Evolutionary conservation across 2,797 vertebrate species (phyloP).

Genomic region (Poecilia gillii): DNA sequence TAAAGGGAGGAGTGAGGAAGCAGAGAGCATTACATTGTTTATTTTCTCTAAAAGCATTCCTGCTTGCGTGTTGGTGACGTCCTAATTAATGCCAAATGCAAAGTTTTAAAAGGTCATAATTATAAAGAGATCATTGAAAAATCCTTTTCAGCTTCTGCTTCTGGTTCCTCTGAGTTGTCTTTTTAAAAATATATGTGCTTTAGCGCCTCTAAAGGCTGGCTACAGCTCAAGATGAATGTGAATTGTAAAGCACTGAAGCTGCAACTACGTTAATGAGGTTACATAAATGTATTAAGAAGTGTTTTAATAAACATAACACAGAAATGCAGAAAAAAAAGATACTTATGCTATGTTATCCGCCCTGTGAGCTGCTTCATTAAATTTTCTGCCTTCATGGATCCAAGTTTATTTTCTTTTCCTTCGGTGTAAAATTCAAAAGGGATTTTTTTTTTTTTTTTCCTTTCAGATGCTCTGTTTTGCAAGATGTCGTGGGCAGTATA

Average conservation of each 20-base stretch:
- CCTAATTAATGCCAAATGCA: not conserved
- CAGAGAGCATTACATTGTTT: not conserved
- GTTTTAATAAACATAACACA: conserved; percentile 5
- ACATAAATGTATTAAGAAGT: not conserved
- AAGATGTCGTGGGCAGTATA: conserved; percentile 21
- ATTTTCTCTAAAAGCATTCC: not conserved
- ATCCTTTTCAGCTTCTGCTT: not conserved
- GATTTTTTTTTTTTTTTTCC: not conserved
- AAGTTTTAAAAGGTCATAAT: conserved; percentile 4
- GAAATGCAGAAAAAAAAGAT: not conserved
- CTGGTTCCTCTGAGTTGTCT: not conserved
- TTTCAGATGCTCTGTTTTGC: not conserved
- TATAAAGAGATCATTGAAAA: not conserved
- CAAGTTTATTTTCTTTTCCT: conserved; percentile 5
- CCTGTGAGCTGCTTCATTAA: not conserved
- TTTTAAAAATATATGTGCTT: not conserved
- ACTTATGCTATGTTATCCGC: not conserved
- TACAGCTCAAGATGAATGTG: not conserved
- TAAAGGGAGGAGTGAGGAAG: not conserved
- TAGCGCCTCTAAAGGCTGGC: conserved; percentile 1
- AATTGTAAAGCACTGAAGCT: conserved; percentile 6
- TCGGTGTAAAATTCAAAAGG: not conserved
- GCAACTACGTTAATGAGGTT: not conserved
- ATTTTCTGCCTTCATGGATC: not conserved
- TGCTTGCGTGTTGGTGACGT: not conserved